These are phyloP conservation scores for Echinarachnius parma DNA, from an alignment of 53 echinoderm and acorn worm species.

Conservation along the genomic window DNA sequence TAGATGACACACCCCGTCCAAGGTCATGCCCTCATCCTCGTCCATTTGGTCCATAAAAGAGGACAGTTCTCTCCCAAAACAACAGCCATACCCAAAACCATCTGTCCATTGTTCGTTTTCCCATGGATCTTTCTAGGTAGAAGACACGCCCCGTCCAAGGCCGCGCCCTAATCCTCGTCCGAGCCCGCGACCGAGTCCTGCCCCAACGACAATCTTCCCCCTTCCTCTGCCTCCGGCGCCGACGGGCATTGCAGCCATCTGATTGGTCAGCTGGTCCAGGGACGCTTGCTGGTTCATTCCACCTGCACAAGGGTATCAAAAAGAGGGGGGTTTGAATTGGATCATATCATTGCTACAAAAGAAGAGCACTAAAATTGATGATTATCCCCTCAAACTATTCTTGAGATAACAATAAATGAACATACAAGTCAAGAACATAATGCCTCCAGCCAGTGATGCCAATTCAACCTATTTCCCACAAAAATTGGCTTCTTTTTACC, in stretches of 20 bases:
- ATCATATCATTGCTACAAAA: background rate
- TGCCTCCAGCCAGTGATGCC: too few species aligned
- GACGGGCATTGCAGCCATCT: constrained; percentile 6
- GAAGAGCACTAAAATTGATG: background rate
- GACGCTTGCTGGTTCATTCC: constrained; percentile 28
- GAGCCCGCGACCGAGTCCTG: constrained; percentile 41
- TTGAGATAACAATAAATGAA: too few species aligned
- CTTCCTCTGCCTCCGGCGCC: constrained; percentile 8
- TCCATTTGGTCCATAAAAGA: too few species aligned
- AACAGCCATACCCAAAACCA: too few species aligned
- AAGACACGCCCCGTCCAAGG: constrained; percentile 26
- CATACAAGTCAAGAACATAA: too few species aligned
- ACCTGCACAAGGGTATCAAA: constrained; percentile 3
- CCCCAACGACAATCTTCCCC: background rate
- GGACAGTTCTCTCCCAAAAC: too few species aligned
- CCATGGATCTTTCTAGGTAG: too few species aligned
- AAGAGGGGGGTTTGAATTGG: background rate
- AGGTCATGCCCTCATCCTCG: too few species aligned
- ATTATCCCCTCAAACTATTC: background rate
- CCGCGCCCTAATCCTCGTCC: constrained; percentile 33
- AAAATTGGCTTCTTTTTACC: too few species aligned
- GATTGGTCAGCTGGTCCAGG: constrained; percentile 26
- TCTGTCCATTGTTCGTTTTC: too few species aligned
- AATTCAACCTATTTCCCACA: too few species aligned
- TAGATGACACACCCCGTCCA: too few species aligned